phyloP scores from a whole-genome alignment of 2,113 vertebrate genomes.

The Collichthys lucidus region DNA sequence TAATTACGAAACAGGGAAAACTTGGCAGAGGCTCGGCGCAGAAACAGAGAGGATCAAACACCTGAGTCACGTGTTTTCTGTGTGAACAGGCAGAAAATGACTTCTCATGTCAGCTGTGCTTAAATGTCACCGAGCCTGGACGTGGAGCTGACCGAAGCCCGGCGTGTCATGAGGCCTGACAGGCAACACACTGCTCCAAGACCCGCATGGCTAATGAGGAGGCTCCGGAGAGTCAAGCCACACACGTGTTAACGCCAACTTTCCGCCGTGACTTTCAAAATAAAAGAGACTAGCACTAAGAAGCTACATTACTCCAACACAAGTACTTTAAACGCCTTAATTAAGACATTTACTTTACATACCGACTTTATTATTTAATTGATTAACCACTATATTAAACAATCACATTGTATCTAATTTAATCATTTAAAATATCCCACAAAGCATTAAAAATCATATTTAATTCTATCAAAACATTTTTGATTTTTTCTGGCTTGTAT shows the following conservation, averaged over 20 bases:
- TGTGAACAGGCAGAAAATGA: background rate
- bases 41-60: too few species aligned
- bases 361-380: too few species aligned
- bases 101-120: accelerated
- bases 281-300: background rate
- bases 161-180: conserved; percentile 64
- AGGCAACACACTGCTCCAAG: background rate
- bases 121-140: background rate
- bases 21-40: conserved; percentile 46
- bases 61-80: background rate
- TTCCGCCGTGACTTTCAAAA: conserved; percentile 49
- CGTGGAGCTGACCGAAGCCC: background rate
- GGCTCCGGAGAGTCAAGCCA: background rate
- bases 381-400: too few species aligned
- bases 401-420: too few species aligned
- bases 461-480: too few species aligned
- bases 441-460: too few species aligned
- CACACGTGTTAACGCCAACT: accelerated
- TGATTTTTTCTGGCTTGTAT: too few species aligned
- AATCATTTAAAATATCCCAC: too few species aligned
- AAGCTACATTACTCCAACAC: background rate
- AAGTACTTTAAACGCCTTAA: too few species aligned
- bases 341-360: too few species aligned
- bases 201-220: conserved; percentile 60
- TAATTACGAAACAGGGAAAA: conserved; percentile 68